These are phyloP conservation scores for Gobius niger DNA, from an alignment of 2,113 vertebrate species.

Conservation along the genomic window DNA sequence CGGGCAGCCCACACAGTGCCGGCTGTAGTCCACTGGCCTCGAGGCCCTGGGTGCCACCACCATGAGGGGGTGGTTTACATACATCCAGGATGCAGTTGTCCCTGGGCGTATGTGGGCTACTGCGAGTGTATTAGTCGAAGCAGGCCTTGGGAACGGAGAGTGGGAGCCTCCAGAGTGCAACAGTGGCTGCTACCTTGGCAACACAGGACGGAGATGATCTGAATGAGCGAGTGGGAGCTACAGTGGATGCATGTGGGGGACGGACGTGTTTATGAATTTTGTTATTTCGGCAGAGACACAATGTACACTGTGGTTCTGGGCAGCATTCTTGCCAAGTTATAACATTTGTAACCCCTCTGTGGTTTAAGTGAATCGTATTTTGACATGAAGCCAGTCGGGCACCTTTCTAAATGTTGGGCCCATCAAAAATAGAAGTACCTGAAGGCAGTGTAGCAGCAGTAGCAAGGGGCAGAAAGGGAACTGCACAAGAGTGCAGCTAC, in stretches of 20 bases:
- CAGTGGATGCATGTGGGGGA: slow-evolving; percentile 60
- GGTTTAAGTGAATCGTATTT: slow-evolving; percentile 38
- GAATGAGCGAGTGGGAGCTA: slow-evolving; percentile 75
- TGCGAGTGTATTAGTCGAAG: slow-evolving; percentile 62
- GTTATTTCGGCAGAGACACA: slow-evolving; percentile 62
- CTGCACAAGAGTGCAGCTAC: slow-evolving; percentile 26
- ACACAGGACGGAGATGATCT: slow-evolving; percentile 72
- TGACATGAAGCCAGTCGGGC: slow-evolving; percentile 52
- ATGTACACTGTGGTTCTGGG: slow-evolving; percentile 31
- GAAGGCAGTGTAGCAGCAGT: slow-evolving; percentile 55
- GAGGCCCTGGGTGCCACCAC: slow-evolving; percentile 69
- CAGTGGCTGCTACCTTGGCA: slow-evolving; percentile 77
- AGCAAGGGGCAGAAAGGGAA: slow-evolving; percentile 47
- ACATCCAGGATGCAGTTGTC: slow-evolving; percentile 37
- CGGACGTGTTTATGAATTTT: slow-evolving; percentile 73
- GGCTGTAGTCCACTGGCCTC: slow-evolving; percentile 70
- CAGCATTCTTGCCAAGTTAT: slow-evolving; percentile 28
- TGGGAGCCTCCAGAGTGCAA: slow-evolving; percentile 76
- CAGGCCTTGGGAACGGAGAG: slow-evolving; percentile 73
- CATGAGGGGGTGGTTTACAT: slow-evolving; percentile 55
- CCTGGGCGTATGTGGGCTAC: slow-evolving; percentile 55
- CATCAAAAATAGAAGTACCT: slow-evolving; percentile 53
- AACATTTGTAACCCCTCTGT: slow-evolving; percentile 30
- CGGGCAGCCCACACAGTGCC: slow-evolving; percentile 70
- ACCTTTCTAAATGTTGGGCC: slow-evolving; percentile 45